phyloP scores from a whole-genome alignment of 2,888 invertebrate genomes.

The Muschampia plurimacula region DNA sequence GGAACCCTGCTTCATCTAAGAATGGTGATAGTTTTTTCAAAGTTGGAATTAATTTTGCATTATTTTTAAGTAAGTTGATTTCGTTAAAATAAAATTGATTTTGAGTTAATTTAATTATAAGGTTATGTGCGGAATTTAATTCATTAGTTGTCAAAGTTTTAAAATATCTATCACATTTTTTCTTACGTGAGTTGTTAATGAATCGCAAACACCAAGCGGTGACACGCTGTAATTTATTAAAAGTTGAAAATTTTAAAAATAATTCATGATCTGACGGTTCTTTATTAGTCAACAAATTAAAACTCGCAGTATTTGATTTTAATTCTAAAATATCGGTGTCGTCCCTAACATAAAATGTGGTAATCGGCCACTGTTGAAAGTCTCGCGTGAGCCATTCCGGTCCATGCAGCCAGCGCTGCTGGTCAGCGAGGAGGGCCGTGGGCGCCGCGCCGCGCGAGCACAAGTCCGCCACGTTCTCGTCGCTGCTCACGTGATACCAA shows the following conservation, averaged over 20 bases:
- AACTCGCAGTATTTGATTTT: conserved; percentile 3
- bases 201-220: not conserved
- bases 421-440: not conserved
- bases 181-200: not conserved
- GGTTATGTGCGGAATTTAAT: conserved; percentile 4
- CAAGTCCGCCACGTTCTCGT: not conserved
- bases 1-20: conserved; percentile 23
- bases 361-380: conserved; percentile 11
- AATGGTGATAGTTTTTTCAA: conserved; percentile 2
- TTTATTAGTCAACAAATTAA: not conserved
- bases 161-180: conserved; percentile 1
- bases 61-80: not conserved
- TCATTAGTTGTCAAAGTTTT: not conserved
- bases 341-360: not conserved
- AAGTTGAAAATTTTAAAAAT: conserved; percentile 9
- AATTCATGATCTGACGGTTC: conserved; percentile 1
- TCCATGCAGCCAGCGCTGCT: not conserved
- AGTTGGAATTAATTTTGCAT: not conserved
- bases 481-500: conserved; percentile 2
- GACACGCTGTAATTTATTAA: conserved; percentile 5
- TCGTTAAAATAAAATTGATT: not conserved
- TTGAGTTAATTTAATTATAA: not conserved
- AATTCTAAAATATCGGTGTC: conserved; percentile 3
- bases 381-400: not conserved
- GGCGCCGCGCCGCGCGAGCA: conserved; percentile 5